Evolutionary conservation across 2,888 invertebrate species (phyloP).

Genomic region (Peribatodes rhomboidaria): DNA sequence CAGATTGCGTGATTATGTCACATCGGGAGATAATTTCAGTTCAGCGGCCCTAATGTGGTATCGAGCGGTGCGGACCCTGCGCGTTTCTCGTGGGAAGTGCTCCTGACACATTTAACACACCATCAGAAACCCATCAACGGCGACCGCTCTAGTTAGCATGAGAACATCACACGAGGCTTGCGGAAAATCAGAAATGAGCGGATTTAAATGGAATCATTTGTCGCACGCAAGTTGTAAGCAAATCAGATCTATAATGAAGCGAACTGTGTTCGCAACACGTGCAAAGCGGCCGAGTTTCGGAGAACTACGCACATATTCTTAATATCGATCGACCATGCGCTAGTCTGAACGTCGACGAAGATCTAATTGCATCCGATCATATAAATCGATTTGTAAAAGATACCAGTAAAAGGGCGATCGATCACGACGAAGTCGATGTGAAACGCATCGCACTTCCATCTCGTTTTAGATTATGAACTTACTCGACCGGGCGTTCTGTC

Average conservation of each 20-base stretch:
- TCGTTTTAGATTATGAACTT: constrained; percentile 62
- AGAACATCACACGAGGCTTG: constrained; percentile 1
- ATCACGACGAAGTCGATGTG: constrained; percentile 66
- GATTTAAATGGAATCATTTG: background rate
- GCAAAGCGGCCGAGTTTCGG: constrained; percentile 55
- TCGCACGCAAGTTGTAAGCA: background rate
- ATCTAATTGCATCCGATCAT: constrained; percentile 65
- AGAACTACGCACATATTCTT: constrained; percentile 50
- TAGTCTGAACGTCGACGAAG: constrained; percentile 57
- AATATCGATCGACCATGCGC: constrained; percentile 60
- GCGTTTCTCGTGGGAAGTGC: constrained; percentile 62
- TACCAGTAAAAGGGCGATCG: constrained; percentile 67
- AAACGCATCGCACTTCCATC: constrained; percentile 59
- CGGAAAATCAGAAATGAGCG: background rate
- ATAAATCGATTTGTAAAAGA: constrained; percentile 71
- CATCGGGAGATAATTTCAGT: constrained; percentile 46
- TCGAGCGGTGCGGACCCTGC: constrained; percentile 35
- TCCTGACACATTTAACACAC: constrained; percentile 47
- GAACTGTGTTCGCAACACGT: constrained; percentile 50
- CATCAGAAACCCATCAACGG: constrained; percentile 65
- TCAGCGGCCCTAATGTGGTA: constrained; percentile 36
- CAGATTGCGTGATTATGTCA: constrained; percentile 50
- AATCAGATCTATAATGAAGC: background rate
- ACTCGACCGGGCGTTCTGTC: constrained; percentile 48
- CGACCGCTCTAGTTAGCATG: constrained; percentile 28